Base-by-base conservation (phyloP, 2,113 vertebrate species). In the Mormyrus lacerda region DNA sequence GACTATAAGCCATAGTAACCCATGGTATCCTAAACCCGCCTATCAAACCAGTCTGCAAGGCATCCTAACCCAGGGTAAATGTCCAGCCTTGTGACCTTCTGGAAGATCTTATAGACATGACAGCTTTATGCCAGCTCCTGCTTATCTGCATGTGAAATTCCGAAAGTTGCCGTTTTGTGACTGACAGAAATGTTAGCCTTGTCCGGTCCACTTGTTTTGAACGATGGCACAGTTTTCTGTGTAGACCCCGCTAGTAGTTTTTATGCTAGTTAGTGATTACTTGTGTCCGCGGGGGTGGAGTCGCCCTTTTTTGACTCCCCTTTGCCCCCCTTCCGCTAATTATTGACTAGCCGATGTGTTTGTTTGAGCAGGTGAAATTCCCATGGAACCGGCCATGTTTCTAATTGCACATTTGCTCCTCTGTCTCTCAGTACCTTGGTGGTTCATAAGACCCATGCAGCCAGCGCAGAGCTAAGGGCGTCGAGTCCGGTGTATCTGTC, bases 271-370 rank as follows among this genome's bases (percentile, higher is more conserved):
- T 85, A 27, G 44, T 4, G 47, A 31, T 85, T 48, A 50, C 13
- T n/a, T 50, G 50, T 11, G 83, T 50, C 1, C 4, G 2, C 17
- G 24, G 44, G 83, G 31, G 15, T 76, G 73, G 73, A 76, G 35
- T 42, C 35, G 35, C 35, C 73, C 73, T 79, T n/a, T 44, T 79
- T 42, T 79, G 73, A 79, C 73, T 39, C 73, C 73, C 73, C 35
- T 79, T 19, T 51, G 58, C 89, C 55, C 89, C 88, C 65, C 61
- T 88, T 90, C 8, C 79, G 92, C 95, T 93, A 95, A 94, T 93
- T 84, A 94, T 94, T 91, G 48, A 91, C 11, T 90, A 91, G 88
- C 76, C 47, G 7, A 55, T 9, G 27, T 45, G 89, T 53, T 91
- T 92, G 92, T 79, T 24, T 91, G 92, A 90, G 42, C 88, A 51